Percentiles rank a stretch among this genome's conserved stretches.
Evolutionary conservation across 1,140 invertebrate genomes (phyloP).

Genomic region (Onthophagus taurus): DNA sequence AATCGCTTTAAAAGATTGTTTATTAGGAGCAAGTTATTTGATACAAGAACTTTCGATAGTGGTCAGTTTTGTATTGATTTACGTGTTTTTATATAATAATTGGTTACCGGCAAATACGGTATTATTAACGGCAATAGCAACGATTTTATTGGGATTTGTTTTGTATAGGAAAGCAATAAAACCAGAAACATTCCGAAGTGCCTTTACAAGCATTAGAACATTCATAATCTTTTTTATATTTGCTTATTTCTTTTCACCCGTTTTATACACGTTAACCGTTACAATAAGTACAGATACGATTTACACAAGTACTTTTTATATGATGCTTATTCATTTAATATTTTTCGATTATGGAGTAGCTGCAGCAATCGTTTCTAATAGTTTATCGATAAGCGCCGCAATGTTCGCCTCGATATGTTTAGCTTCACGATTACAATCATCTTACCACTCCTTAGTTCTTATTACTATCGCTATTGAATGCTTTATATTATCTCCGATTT

Average conservation of each 20-base stretch:
- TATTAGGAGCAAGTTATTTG: constrained; percentile 62
- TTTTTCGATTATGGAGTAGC: constrained; percentile 87
- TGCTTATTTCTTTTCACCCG: constrained; percentile 77
- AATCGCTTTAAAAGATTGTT: constrained; percentile 55
- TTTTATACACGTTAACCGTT: constrained; percentile 90
- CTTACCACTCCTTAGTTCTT: constrained; percentile 79
- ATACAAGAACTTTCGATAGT: constrained; percentile 68
- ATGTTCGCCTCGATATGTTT: constrained; percentile 91
- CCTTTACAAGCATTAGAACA: constrained; percentile 38
- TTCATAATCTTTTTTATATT: constrained; percentile 71
- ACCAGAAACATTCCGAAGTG: background rate
- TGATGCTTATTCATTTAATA: constrained; percentile 75
- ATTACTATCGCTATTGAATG: constrained; percentile 75
- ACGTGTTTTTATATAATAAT: constrained; percentile 61
- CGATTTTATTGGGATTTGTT: constrained; percentile 26
- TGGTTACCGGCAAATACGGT: constrained; percentile 43
- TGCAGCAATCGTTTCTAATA: constrained; percentile 70
- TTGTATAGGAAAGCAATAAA: constrained; percentile 18
- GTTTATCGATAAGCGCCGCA: constrained; percentile 80
- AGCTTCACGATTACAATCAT: constrained; percentile 76
- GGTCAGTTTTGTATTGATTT: constrained; percentile 64
- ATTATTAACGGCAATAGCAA: background rate
- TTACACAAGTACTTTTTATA: constrained; percentile 79
- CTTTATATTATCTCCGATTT: constrained; percentile 80
- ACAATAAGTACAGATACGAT: constrained; percentile 96